Evolutionary conservation across 2,888 invertebrate species (phyloP), one percentile per base, ranked within the genome.

Genomic region (Pterostichus niger): DNA sequence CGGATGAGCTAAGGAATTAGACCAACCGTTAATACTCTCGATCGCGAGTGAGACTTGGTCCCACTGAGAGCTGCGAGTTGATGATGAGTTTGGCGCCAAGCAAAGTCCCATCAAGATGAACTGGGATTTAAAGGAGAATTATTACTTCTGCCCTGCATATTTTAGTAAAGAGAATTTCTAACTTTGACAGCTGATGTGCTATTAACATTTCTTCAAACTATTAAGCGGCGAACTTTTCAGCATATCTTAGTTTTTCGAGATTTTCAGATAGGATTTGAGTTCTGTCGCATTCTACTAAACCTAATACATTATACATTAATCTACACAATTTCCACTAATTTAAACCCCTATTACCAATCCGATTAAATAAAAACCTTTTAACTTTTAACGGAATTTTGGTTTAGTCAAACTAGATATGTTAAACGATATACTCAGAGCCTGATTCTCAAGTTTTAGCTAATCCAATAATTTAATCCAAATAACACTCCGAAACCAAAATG

Each of bases 1-100:
- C 78, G 78, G 78, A 78, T 78, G 78, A 61, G 78, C 61, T 31
- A 40, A 59, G 56, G 78, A 78, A 78, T 78, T 78, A 78, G 78
- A 78, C 78, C 78, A 78, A 78, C 78, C 78, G 78, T 78, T 78
- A 78, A 78, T 33, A 59, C 56, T 46, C 44, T 54, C 33, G 75
- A 76, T 56, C 40, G 40, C 68, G 76, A 40, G 24, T 24, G 3
- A 10, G 78, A 54, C 54, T 56, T 35, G 24, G 40, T 17, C 35
- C 71, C 52, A 77, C 24, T 33, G 49, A 31, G 31, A 73, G 17
- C 31, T 15, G 31, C 17, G 54, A 56, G 17, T 31, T n/a, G 35
- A 11, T 5, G 73, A 15, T 6, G 49, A 49, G 11, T 52, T 75
- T 75, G 75, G 75, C 75, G 75, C 75, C 75, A 46, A 73, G 44